Percentiles rank a stretch among this genome's conserved stretches.
phyloP scores from a whole-genome alignment of 2,113 vertebrate species.

The Anarhynchus alexandrinus region DNA sequence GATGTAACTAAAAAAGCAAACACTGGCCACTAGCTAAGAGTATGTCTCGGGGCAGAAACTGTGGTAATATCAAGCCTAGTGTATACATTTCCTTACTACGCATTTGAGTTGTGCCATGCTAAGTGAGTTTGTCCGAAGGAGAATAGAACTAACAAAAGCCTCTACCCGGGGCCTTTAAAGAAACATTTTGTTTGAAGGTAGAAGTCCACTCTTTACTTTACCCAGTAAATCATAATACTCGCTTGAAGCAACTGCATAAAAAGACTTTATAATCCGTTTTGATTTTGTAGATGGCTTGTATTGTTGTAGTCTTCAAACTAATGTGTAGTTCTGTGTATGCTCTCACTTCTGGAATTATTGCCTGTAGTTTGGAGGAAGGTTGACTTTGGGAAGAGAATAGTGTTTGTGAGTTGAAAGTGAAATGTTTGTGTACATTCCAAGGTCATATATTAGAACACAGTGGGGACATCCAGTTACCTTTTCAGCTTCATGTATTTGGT shows the following conservation, averaged over 20 bases:
- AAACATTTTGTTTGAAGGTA: neutral
- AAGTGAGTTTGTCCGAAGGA: neutral
- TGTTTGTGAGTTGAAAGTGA: neutral
- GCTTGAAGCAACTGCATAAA: neutral
- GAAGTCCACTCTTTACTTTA: neutral
- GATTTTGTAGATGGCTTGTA: neutral
- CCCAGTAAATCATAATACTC: neutral
- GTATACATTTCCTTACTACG: neutral
- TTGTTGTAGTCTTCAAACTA: neutral
- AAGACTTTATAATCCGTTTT: neutral
- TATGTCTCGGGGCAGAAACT: neutral
- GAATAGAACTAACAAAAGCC: neutral
- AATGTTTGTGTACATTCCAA: neutral
- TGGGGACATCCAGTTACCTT: neutral
- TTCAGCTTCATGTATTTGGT: neutral
- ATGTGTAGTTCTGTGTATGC: neutral
- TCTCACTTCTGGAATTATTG: neutral
- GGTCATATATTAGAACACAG: neutral
- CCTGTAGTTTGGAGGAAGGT: neutral
- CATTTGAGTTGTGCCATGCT: neutral
- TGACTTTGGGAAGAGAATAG: neutral
- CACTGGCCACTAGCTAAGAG: neutral
- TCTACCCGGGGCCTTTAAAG: neutral
- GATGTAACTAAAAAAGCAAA: neutral
- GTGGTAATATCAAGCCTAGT: neutral